Evolutionary conservation across 2,797 vertebrate species (phyloP).

Genomic region (Squalus acanthias): DNA sequence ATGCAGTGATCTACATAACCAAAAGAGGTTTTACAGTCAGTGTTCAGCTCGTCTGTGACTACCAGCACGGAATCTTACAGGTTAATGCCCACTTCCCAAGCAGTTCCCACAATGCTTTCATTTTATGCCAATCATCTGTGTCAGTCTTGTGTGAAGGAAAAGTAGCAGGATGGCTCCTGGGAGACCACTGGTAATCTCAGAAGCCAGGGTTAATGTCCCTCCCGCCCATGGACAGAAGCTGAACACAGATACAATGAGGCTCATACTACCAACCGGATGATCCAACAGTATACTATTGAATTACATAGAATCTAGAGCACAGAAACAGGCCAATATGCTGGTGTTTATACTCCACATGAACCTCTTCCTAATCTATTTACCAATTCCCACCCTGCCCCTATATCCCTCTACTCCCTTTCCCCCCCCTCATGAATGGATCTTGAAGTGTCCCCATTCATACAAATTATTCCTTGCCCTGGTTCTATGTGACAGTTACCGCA

Average conservation of each 20-base stretch:
- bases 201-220: no score
- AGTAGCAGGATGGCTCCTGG: no score
- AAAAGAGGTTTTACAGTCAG: no score
- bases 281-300: not conserved
- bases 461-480: not conserved
- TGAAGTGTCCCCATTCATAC: not conserved
- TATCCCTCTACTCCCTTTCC: not conserved
- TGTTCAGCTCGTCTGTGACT: no score
- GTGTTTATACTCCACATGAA: not conserved
- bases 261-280: no score
- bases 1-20: no score
- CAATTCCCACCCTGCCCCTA: not conserved
- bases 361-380: not conserved
- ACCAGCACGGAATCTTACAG: no score
- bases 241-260: not conserved
- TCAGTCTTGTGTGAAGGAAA: not conserved
- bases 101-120: no score
- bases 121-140: not conserved
- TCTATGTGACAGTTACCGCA: not conserved
- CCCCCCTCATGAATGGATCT: not conserved
- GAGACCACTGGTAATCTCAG: no score
- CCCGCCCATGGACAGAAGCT: not conserved
- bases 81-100: no score
- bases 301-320: not conserved
- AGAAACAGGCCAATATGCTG: not conserved